These are phyloP conservation scores for Andricus grossulariae DNA, from an alignment of 1,140 invertebrate genomes.

Conservation along the genomic window DNA sequence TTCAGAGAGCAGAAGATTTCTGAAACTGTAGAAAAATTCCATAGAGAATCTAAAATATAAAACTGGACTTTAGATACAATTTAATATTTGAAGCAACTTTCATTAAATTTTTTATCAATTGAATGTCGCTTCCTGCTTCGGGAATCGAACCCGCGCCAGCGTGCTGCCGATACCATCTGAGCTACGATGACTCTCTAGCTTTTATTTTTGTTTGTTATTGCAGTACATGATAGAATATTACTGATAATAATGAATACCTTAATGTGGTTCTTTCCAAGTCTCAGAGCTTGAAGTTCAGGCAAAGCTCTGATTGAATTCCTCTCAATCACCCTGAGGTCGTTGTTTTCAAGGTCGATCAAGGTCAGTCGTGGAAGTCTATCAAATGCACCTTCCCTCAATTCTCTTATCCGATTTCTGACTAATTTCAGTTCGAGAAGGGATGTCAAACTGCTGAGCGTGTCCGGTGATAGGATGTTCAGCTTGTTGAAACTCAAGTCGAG, in stretches of 20 bases:
- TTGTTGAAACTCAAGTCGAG: conserved; percentile 89
- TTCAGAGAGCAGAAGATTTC: not conserved
- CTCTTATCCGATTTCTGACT: conserved; percentile 85
- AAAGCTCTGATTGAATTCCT: conserved; percentile 85
- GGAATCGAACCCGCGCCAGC: no score
- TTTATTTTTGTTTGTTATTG: no score
- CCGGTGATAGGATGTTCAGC: conserved; percentile 82
- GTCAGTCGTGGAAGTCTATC: conserved; percentile 82
- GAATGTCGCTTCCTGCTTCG: no score
- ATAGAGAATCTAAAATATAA: no score
- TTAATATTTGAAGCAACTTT: not conserved
- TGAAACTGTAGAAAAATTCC: no score
- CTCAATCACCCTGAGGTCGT: conserved; percentile 87
- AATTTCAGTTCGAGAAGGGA: conserved; percentile 82
- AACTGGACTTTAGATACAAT: not conserved
- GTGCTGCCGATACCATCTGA: no score
- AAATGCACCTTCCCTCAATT: conserved; percentile 84
- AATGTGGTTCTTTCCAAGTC: conserved; percentile 86
- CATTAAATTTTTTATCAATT: no score
- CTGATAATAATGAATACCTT: conserved; percentile 69
- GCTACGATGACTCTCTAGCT: no score
- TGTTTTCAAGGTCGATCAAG: conserved; percentile 87
- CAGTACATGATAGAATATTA: no score
- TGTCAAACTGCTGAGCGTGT: conserved; percentile 81
- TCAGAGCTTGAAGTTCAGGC: conserved; percentile 85